Base-by-base conservation (phyloP, 2,113 vertebrate species). In the Guaruba guarouba region DNA sequence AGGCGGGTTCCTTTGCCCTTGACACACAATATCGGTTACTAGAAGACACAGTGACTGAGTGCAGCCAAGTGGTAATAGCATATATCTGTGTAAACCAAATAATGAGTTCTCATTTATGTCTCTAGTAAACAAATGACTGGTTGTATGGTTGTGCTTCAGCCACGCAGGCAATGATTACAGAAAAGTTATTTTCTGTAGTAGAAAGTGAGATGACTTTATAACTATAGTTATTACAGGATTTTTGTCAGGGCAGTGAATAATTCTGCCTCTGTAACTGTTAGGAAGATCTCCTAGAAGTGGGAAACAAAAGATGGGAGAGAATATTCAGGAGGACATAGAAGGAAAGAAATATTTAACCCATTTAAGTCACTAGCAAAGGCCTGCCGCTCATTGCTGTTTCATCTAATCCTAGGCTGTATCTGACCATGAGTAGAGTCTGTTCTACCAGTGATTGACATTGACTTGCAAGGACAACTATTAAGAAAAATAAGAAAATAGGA, bases 1-100 rank as follows among this genome's bases (percentile, higher is more conserved):
- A 48, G 29, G 11, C 62, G 95, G 63, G 62, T 92, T 95, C 49
- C 87, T 96, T 98, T 97, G 95, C 94, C 94, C 97, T 91, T 71
- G 91, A 95, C 91, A 90, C 68, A 66, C 48, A 75, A 91, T 91
- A 93, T 88, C 17, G 18, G 71, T 73, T 93, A 67, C 76, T 62
- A 33, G 91, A 93, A 92, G 88, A 79, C 43, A 52, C 78, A 82
- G 82, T 91, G 82, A 70, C 71, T 79, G 57, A 63, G 48, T 73
- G 46, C 89, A 93, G 88, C 37, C 61, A 68, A 69, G 74, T 89
- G 78, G 79, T 82, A 88, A 69, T 88, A 43, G 61, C 77, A 19
- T 94, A 86, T 57, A 49, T 86, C 94, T 88, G 57, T 62, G 88
- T 75, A 83, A 95, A 89, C 62, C 86, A 92, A 97, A 94, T 82